phyloP scores from a whole-genome alignment of 2,888 invertebrate species.

The Drosophila ustulata region DNA sequence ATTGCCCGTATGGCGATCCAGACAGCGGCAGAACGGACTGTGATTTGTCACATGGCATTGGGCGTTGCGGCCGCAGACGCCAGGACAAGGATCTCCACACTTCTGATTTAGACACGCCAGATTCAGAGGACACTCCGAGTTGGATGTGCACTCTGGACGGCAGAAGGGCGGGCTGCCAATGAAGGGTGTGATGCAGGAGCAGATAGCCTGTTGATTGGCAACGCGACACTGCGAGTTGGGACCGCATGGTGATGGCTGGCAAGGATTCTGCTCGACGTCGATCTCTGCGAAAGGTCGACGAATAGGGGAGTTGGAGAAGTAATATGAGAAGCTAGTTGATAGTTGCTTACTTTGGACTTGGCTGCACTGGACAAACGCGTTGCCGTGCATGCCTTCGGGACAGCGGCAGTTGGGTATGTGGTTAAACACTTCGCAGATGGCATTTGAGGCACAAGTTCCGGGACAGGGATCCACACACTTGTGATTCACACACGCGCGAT shows the following conservation, averaged over 20 bases:
- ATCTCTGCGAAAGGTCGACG: slow-evolving; percentile 60
- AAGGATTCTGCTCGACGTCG: slow-evolving; percentile 82
- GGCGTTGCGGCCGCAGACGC: slow-evolving; percentile 90
- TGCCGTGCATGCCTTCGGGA: slow-evolving; percentile 88
- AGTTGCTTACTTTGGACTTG: slow-evolving; percentile 86
- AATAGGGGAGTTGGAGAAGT: neutral
- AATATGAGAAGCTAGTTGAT: neutral
- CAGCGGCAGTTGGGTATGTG: slow-evolving; percentile 90
- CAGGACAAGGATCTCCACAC: slow-evolving; percentile 90
- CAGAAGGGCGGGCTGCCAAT: slow-evolving; percentile 89
- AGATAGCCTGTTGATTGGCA: slow-evolving; percentile 89
- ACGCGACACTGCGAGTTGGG: slow-evolving; percentile 92
- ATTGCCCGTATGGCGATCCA: slow-evolving; percentile 88
- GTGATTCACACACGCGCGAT: slow-evolving; percentile 89
- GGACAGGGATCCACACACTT: slow-evolving; percentile 91
- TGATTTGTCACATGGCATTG: slow-evolving; percentile 92
- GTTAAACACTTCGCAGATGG: slow-evolving; percentile 90
- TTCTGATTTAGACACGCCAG: slow-evolving; percentile 90
- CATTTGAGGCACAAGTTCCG: slow-evolving; percentile 90
- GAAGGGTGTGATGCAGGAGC: slow-evolving; percentile 88
- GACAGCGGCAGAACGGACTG: slow-evolving; percentile 90
- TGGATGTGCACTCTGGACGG: slow-evolving; percentile 90
- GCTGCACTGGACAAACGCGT: slow-evolving; percentile 89
- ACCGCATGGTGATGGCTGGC: slow-evolving; percentile 92
- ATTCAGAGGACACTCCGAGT: slow-evolving; percentile 90